These are phyloP conservation scores for Dolomedes plantarius DNA, from an alignment of 2,888 invertebrate species.

Conservation along the genomic window DNA sequence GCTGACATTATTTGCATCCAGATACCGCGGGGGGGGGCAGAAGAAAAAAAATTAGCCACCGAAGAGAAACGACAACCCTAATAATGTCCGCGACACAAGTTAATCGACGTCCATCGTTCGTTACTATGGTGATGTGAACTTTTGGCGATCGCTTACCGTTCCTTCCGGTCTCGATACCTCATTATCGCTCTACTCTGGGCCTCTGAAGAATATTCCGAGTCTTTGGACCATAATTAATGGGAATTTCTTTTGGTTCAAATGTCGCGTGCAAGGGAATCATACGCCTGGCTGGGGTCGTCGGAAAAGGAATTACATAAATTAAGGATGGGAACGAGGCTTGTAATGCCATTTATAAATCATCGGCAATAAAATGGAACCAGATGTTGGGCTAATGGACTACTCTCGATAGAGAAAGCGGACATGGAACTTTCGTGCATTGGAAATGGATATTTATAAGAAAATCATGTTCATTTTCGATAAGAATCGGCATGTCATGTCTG, in stretches of 20 bases:
- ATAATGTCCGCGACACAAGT: neutral
- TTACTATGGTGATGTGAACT: neutral
- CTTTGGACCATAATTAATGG: neutral
- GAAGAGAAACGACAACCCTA: neutral
- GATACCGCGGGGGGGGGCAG: too few relatives aligned
- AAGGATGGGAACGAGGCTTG: neutral
- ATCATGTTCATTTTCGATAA: too few relatives aligned
- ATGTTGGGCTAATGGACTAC: neutral
- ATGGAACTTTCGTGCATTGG: neutral
- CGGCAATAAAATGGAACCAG: neutral
- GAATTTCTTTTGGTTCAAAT: neutral
- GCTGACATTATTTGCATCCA: neutral
- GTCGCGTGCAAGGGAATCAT: neutral
- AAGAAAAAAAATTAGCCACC: neutral
- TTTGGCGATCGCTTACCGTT: neutral
- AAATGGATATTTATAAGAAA: neutral
- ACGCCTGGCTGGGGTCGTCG: neutral
- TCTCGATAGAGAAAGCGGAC: neutral
- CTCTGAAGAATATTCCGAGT: neutral
- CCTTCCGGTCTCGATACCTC: neutral
- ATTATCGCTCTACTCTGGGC: neutral
- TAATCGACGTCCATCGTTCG: neutral
- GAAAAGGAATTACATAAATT: slow-evolving; percentile 3
- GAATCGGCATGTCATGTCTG: too few relatives aligned
- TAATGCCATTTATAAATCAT: neutral